Conservation (phyloP, 2,888 invertebrate genomes). For the Aelia acuminata region DNA sequence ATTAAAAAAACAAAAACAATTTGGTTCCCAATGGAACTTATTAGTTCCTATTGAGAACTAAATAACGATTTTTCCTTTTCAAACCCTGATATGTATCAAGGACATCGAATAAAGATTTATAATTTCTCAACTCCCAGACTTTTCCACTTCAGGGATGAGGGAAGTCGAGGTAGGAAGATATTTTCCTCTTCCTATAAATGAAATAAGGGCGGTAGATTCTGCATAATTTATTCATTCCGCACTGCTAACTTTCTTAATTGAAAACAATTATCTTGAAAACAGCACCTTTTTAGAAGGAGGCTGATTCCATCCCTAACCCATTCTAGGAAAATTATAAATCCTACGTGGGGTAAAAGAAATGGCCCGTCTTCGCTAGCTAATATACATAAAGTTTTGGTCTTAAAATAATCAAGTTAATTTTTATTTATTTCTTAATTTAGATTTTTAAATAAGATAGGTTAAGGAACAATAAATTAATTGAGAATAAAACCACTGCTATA, state of each 20-base stretch:
- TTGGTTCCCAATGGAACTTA: no score
- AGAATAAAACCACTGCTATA: no score
- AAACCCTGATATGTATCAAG: neutral
- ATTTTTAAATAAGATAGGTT: no score
- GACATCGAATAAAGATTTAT: neutral
- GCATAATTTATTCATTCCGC: conserved; percentile 18
- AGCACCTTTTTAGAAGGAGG: neutral
- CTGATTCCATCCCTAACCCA: neutral
- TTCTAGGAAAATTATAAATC: neutral
- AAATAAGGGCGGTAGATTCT: neutral
- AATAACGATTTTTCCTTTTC: no score
- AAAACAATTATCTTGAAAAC: conserved; percentile 10
- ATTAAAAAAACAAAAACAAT: no score
- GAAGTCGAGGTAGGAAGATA: neutral
- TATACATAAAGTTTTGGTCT: neutral
- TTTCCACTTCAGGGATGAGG: neutral
- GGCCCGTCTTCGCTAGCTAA: neutral
- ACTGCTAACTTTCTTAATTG: conserved; percentile 6
- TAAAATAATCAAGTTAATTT: neutral
- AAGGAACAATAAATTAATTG: no score
- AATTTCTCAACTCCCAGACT: neutral
- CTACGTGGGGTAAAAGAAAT: neutral
- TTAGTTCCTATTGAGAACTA: no score
- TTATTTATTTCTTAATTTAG: neutral
- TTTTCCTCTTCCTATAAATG: no score